Conservation (phyloP, 2,888 invertebrate species). For the Lepeophtheirus nordmannii region DNA sequence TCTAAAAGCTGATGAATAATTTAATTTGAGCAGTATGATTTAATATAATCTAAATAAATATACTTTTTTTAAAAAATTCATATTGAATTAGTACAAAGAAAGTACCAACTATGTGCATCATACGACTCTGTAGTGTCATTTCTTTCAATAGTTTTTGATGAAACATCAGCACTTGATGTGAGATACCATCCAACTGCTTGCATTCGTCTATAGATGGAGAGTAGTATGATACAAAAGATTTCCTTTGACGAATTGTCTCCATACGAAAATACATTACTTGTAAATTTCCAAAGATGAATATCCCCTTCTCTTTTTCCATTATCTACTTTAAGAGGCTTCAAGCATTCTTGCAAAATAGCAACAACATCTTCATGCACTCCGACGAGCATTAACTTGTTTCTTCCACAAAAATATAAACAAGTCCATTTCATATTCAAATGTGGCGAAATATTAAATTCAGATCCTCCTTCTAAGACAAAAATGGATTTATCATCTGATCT, state of each 20-base stretch:
- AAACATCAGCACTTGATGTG: background rate
- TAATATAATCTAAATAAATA: no score
- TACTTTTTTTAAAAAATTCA: no score
- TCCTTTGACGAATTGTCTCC: background rate
- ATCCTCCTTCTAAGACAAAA: background rate
- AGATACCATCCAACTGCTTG: background rate
- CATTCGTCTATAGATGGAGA: background rate
- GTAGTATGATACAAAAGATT: background rate
- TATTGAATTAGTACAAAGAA: background rate
- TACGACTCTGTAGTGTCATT: background rate
- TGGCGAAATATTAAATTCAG: background rate
- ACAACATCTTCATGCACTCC: background rate
- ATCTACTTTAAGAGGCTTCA: background rate
- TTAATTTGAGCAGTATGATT: no score
- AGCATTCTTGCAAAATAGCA: background rate
- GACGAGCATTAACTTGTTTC: background rate
- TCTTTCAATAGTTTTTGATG: background rate
- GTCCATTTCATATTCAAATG: background rate
- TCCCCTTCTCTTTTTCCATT: background rate
- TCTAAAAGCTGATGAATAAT: no score
- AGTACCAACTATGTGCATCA: constrained; percentile 5
- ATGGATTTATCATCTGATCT: background rate
- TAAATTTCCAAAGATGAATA: background rate
- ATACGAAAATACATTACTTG: background rate
- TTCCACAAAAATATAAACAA: background rate